A percentile compares a stretch with the other conserved stretches of the same genome.
phyloP scores from a whole-genome alignment of 1,140 invertebrate species.

The Cepaea nemoralis region DNA sequence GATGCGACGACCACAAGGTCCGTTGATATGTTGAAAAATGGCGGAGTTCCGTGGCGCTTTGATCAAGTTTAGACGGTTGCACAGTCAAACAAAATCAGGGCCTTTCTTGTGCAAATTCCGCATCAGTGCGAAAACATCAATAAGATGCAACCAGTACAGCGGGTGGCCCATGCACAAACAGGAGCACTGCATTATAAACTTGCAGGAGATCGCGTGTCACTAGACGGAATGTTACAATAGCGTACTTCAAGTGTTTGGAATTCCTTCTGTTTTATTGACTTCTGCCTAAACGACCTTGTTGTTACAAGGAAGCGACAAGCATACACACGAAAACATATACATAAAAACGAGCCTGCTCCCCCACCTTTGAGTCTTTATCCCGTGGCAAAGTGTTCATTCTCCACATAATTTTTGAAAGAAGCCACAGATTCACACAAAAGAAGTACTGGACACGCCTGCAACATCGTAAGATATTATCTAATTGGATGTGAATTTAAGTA shows the following conservation, averaged over 20 bases:
- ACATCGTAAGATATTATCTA: too few relatives aligned
- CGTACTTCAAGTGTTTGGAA: neutral
- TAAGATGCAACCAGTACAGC: neutral
- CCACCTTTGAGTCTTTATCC: too few relatives aligned
- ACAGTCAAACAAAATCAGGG: neutral
- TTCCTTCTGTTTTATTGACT: too few relatives aligned
- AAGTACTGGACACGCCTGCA: too few relatives aligned
- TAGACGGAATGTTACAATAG: neutral
- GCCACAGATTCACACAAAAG: too few relatives aligned
- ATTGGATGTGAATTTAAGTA: too few relatives aligned
- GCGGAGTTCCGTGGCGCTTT: neutral
- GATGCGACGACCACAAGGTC: neutral
- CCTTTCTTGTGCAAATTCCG: neutral
- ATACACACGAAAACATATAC: too few relatives aligned
- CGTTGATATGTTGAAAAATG: constrained; percentile 8
- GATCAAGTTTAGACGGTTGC: neutral
- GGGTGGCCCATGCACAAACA: neutral
- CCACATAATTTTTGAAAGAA: too few relatives aligned
- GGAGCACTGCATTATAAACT: neutral
- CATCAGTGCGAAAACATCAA: neutral
- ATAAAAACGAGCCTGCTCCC: too few relatives aligned
- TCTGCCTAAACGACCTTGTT: too few relatives aligned
- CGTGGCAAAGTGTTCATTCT: too few relatives aligned
- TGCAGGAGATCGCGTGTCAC: neutral
- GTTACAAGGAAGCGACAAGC: too few relatives aligned